Percentiles rank a stretch among this genome's conserved stretches.
These are phyloP conservation scores for Pediacus dermestoides DNA, from an alignment of 2,888 invertebrate species.

Conservation along the genomic window DNA sequence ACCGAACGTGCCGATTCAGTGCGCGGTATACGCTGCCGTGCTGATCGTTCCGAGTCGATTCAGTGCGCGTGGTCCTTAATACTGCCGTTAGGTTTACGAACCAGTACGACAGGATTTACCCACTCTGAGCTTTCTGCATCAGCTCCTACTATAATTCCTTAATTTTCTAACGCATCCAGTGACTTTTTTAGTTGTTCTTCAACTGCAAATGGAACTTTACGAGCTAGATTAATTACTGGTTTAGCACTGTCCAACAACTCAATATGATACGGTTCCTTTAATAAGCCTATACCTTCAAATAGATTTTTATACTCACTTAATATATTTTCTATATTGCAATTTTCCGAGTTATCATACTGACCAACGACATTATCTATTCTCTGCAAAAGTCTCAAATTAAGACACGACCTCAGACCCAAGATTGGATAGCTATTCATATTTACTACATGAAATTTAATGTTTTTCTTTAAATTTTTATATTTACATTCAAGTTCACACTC, in stretches of 20 bases:
- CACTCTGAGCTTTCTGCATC: constrained; percentile 17
- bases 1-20: too few species aligned
- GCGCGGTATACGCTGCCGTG: too few species aligned
- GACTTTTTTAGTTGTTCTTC: constrained; percentile 18
- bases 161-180: constrained; percentile 19
- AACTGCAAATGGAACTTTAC: constrained; percentile 23
- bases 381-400: neutral
- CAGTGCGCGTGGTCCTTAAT: too few species aligned
- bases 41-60: too few species aligned
- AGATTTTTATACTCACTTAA: constrained; percentile 20
- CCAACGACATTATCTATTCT: constrained; percentile 1
- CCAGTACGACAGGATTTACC: constrained; percentile 26
- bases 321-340: too few species aligned
- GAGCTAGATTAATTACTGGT: constrained; percentile 19
- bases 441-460: too few species aligned
- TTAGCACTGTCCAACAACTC: constrained; percentile 14
- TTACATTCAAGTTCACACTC: too few species aligned
- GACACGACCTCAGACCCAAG: constrained; percentile 2
- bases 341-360: too few species aligned
- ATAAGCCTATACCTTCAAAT: constrained; percentile 25
- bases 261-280: constrained; percentile 20
- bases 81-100: constrained; percentile 21
- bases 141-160: constrained; percentile 17
- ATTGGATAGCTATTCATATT: constrained; percentile 2
- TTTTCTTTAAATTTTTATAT: too few species aligned